These are phyloP conservation scores for Dendronephthya gigantea DNA, from an alignment of 64 coral and sea anemone species.

Conservation along the genomic window DNA sequence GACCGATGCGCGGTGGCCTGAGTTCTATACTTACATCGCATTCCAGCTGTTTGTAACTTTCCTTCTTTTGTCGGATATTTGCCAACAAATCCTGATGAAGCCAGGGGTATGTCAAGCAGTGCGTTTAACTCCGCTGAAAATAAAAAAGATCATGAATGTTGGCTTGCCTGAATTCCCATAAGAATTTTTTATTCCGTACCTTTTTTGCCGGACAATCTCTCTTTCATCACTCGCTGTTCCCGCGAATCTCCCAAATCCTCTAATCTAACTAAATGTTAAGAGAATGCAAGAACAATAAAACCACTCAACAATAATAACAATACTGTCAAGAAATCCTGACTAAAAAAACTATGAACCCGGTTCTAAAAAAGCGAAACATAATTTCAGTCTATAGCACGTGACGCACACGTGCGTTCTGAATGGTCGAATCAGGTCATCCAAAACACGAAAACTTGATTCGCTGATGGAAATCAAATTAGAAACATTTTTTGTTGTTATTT, in stretches of 20 bases:
- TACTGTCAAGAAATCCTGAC: no score
- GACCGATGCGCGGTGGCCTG: no score
- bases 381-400: no score
- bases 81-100: conserved; percentile 65
- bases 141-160: neutral
- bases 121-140: conserved; percentile 45
- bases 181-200: conserved; percentile 19
- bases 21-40: conserved; percentile 23
- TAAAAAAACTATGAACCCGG: no score
- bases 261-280: conserved; percentile 31
- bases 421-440: no score
- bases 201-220: conserved; percentile 59
- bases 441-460: no score
- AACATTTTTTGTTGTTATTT: no score
- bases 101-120: conserved; percentile 50
- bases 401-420: no score
- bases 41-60: conserved; percentile 41
- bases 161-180: no score
- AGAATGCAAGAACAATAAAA: neutral
- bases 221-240: conserved; percentile 51
- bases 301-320: no score
- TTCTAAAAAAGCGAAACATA: no score
- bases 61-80: conserved; percentile 75
- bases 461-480: no score
- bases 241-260: conserved; percentile 73